Evolutionary conservation across 2,113 vertebrate species (phyloP).

Genomic region (Lamprotornis superbus): DNA sequence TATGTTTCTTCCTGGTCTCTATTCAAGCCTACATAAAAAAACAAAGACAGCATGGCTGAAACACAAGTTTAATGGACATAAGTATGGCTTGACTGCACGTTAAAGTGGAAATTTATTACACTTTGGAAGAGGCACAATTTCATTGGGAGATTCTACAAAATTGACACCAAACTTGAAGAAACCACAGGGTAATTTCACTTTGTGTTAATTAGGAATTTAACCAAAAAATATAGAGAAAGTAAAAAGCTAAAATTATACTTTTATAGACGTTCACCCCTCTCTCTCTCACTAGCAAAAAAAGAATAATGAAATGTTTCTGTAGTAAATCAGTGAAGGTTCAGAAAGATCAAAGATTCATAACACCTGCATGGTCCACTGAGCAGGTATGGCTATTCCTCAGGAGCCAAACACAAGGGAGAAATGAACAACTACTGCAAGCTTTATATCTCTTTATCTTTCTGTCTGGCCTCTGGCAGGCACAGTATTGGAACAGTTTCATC

Average conservation of each 20-base stretch:
- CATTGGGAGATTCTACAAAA: neutral
- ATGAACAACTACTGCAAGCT: neutral
- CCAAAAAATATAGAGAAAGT: neutral
- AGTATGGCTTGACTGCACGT: neutral
- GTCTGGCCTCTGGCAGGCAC: constrained; percentile 26
- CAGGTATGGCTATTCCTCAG: neutral
- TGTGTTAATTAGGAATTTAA: neutral
- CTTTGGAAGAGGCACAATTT: neutral
- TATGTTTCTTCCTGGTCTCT: neutral
- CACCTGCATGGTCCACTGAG: neutral
- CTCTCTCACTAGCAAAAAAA: neutral
- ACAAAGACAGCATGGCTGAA: neutral
- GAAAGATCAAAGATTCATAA: neutral
- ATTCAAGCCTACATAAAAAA: neutral
- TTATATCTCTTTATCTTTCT: constrained; percentile 27
- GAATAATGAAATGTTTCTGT: neutral
- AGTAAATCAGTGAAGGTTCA: constrained; percentile 4
- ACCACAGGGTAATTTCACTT: neutral
- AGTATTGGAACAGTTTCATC: constrained; percentile 16
- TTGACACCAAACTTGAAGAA: neutral
- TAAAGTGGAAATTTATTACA: neutral
- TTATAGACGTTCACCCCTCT: neutral
- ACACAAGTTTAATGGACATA: neutral
- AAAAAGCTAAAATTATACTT: neutral
- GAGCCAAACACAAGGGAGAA: neutral